These are phyloP conservation scores for Germaria angustata DNA, from an alignment of 2,888 invertebrate genomes.

Conservation along the genomic window DNA sequence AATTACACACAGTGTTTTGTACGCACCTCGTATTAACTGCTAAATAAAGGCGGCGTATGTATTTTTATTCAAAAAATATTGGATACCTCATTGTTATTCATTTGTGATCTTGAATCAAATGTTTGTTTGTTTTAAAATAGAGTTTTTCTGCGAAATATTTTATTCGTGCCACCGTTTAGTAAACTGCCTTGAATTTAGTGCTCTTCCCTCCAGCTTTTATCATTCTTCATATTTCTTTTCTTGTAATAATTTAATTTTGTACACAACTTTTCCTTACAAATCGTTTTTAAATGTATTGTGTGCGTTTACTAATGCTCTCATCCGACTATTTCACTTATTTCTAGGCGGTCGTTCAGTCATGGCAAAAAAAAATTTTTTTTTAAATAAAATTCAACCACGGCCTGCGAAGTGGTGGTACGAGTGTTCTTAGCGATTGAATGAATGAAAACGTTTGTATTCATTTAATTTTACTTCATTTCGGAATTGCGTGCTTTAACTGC, in stretches of 20 bases:
- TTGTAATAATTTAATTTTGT: constrained; percentile 15
- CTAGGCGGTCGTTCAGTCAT: constrained; percentile 5
- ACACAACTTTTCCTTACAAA: background rate
- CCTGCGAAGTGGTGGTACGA: no score
- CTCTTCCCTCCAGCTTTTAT: background rate
- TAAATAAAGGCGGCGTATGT: no score
- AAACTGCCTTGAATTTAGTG: background rate
- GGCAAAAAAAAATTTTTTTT: background rate
- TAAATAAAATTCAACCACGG: background rate
- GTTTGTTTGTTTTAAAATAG: background rate
- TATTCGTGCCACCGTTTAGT: background rate
- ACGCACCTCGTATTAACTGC: no score
- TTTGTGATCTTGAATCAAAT: background rate
- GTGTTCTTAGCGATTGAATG: background rate
- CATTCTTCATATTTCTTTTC: constrained; percentile 14
- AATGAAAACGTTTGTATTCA: constrained; percentile 32
- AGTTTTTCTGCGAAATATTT: background rate
- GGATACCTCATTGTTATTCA: no score
- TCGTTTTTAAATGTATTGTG: background rate
- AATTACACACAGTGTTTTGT: no score
- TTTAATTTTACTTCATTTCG: constrained; percentile 33
- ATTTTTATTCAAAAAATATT: no score
- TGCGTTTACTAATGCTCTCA: background rate
- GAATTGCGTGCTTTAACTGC: constrained; percentile 52
- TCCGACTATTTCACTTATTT: background rate